Conservation (phyloP, 2,888 invertebrate genomes). For the Erebia palarica region DNA sequence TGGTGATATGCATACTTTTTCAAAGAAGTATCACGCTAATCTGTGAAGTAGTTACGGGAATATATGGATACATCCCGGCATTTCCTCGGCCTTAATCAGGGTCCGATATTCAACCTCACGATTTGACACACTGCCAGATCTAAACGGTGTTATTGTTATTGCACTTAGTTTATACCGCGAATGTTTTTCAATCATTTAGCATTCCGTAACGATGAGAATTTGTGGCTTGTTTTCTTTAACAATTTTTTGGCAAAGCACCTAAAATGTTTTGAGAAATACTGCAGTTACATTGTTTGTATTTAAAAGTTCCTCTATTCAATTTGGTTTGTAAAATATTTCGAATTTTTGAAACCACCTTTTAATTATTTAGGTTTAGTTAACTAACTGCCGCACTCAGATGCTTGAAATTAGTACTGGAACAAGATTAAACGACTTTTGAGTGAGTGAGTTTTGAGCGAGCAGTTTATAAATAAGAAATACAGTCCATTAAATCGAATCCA, state of each 20-base stretch:
- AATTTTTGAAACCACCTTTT: neutral
- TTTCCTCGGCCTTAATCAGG: slow-evolving; percentile 33
- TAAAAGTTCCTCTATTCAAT: neutral
- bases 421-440: too few relatives aligned
- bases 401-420: too few relatives aligned
- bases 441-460: too few relatives aligned
- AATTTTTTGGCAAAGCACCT: neutral
- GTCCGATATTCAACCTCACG: slow-evolving; percentile 31
- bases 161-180: neutral
- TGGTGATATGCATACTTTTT: slow-evolving; percentile 20
- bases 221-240: neutral
- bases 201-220: neutral
- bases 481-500: too few relatives aligned
- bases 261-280: neutral
- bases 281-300: neutral
- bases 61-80: slow-evolving; percentile 19
- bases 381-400: too few relatives aligned
- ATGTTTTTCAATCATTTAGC: slow-evolving; percentile 13
- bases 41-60: slow-evolving; percentile 18
- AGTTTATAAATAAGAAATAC: too few relatives aligned
- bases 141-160: slow-evolving; percentile 12
- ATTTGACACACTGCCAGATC: slow-evolving; percentile 34
- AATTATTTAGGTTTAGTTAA: too few relatives aligned
- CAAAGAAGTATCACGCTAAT: slow-evolving; percentile 16
- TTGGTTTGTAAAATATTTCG: neutral